Base-by-base conservation (phyloP, 64 coral and sea anemone species). In the Pocillopora verrucosa region DNA sequence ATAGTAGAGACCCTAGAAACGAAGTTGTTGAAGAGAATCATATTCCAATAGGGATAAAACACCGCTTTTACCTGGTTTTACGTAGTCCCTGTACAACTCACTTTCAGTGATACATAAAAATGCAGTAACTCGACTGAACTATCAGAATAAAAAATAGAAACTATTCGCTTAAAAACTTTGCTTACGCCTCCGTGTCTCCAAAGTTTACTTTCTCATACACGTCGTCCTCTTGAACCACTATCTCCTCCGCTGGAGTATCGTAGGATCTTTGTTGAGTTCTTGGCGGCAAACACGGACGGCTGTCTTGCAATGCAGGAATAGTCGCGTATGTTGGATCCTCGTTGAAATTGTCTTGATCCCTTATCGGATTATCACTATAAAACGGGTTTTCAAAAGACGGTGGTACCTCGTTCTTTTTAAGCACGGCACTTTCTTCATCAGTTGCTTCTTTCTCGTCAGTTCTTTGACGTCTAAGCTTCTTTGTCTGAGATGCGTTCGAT, bases 341-440 rank as follows among this genome's bases (percentile, higher is more conserved):
- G 9, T 0, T 67, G 63, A 65, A 1, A 36, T 41, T 64, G n/a
- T 5, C 62, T 84, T 45, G 34, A 13, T 69, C 36, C 24, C 80
- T 84, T 3, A 5, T 19, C 22, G 9, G 11, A 16, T 22, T 41
- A 20, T 37, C 41, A 22, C 38, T 56, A 37, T 72, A 85, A 57
- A 72, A 51, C 56, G 82, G 82, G 70, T 85, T 85, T 1, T 85
- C 65, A 85, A 85, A 85, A 4, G 63, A 85, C 16, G 38, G 38
- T 24, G 82, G 82, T 30, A 72, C 13, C 37, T 72, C 82, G n/a
- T 38, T 24, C 11, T 15, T 70, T 26, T 72, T 85, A 20, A 85
- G 68, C 12, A 63, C 56, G 38, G 15, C 36, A 20, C 2, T 17
- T 24, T 85, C 82, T 10, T 70, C 20, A 15, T 85, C 38, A 41